Evolutionary conservation across 2,113 vertebrate species (phyloP), one percentile per base, ranked within the genome.

Genomic region (Ranitomeya variabilis): DNA sequence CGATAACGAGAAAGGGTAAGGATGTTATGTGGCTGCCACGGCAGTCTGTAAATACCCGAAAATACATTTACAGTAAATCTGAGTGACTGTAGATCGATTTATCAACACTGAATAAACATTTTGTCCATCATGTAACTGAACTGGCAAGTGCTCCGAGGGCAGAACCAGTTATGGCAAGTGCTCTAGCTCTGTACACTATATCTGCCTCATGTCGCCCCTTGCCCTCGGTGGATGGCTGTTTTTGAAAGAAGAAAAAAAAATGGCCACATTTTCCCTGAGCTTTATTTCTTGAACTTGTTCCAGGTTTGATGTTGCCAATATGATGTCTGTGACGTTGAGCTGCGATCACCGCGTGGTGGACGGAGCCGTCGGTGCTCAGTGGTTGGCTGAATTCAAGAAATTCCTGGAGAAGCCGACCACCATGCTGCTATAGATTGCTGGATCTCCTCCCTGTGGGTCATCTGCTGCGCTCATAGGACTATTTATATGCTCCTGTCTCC

Each of bases 261-360:
- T 45, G 3, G 37, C 37, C 37, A 45, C 37, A 4, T 4, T 2
- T n/a, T 19, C 9, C 16, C 3, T 26, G 3, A 19, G 55, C 23
- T 12, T 73, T 15, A 4, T 4, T 31, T 21, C 8, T 57, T n/a
- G 14, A 19, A 54, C n/a, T n/a, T 16, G 66, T 85, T 80, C 13
- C 93, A 99, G 98, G 89, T 99, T 99, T 79, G 97, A 97, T 0
- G 97, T 98, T 80, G 96, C 96, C 91, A 98, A 91, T 66, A 64
- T 99, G 93, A 99, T 99, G 97, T 96, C 98, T 0, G 98, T 99
- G 86, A 99, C 98, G 0, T 96, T 99, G 87, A 99, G 98, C 91
- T 99, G 98, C 89, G 98, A 99, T 90, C 98, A 99, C 86, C 95
- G 97, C 19, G 98, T 98, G 80, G 98, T 99, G 77, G 98, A 99